These are phyloP conservation scores for Solenopsis fugax DNA, from an alignment of 1,140 invertebrate species.

Conservation along the genomic window DNA sequence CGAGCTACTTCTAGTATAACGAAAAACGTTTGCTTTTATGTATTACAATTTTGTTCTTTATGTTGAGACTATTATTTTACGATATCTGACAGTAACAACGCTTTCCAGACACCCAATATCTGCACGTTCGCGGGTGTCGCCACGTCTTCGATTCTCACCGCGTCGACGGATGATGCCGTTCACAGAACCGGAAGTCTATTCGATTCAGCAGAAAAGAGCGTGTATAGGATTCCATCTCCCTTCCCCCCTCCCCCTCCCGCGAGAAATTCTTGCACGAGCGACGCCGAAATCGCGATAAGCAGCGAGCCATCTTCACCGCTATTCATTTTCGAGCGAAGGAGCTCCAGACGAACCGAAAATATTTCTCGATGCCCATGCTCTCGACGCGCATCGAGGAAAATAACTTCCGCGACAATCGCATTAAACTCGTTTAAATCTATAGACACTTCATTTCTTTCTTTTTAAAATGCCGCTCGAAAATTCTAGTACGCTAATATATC, in stretches of 20 bases:
- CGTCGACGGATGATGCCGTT: constrained; percentile 76
- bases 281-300: constrained; percentile 73
- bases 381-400: constrained; percentile 23
- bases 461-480: neutral
- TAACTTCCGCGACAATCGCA: constrained; percentile 23
- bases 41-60: neutral
- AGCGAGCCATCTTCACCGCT: constrained; percentile 50
- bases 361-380: constrained; percentile 55
- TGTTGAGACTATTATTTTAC: neutral
- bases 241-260: neutral
- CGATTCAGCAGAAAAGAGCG: constrained; percentile 64
- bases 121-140: neutral
- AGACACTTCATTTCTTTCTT: neutral
- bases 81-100: constrained; percentile 1
- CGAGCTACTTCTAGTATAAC: neutral
- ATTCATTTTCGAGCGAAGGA: constrained; percentile 62
- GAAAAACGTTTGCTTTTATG: neutral
- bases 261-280: constrained; percentile 70
- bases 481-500: neutral
- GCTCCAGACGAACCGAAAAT: constrained; percentile 54
- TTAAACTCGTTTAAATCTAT: constrained; percentile 3
- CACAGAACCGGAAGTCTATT: constrained; percentile 77
- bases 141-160: constrained; percentile 73
- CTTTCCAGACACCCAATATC: constrained; percentile 24
- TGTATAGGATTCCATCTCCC: constrained; percentile 41